Percentiles rank a stretch among this genome's conserved stretches.
These are phyloP conservation scores for Rotaria socialis DNA, from an alignment of 2,888 invertebrate genomes.

Conservation along the genomic window DNA sequence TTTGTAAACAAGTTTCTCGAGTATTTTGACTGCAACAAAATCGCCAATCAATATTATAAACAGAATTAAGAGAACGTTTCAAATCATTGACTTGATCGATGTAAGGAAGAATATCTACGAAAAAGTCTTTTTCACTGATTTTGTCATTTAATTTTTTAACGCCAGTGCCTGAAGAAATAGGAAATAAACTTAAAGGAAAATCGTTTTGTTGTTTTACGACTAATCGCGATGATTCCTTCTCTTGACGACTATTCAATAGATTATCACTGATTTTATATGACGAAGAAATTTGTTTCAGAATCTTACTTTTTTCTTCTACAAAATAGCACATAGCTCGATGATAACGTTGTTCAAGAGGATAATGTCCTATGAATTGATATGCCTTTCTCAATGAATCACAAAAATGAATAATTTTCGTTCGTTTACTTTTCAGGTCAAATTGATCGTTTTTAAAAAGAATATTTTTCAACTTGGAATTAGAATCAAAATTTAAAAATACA, in stretches of 20 bases:
- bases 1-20: not conserved
- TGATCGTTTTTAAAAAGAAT: not conserved
- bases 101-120: not conserved
- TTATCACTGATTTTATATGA: not conserved
- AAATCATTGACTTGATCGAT: not conserved
- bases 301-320: not conserved
- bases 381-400: not conserved
- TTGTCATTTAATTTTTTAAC: conserved; percentile 3
- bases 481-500: not conserved
- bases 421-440: not conserved
- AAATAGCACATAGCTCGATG: too few species aligned
- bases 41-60: not conserved
- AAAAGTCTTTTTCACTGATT: not conserved
- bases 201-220: not conserved
- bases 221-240: not conserved
- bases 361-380: not conserved
- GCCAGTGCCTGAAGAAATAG: not conserved
- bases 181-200: not conserved
- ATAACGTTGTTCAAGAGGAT: too few species aligned
- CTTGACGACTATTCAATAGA: too few species aligned
- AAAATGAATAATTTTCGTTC: not conserved
- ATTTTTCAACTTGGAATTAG: not conserved
- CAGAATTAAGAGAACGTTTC: not conserved
- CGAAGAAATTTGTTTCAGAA: not conserved
- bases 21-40: not conserved